These are phyloP conservation scores for Mayetiola destructor DNA, from an alignment of 2,888 invertebrate species.

Conservation along the genomic window DNA sequence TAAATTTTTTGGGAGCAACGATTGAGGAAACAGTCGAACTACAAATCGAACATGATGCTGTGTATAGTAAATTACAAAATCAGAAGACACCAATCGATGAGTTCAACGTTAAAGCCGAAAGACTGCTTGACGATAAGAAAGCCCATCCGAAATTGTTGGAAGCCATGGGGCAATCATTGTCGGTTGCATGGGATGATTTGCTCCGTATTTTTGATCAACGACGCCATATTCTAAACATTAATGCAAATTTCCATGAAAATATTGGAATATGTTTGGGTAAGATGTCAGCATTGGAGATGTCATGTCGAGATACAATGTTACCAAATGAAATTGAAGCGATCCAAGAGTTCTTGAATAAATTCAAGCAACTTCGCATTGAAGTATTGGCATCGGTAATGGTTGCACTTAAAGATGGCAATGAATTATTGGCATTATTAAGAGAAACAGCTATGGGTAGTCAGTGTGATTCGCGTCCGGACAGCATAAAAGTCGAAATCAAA, in stretches of 20 bases:
- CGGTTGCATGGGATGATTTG: conserved; percentile 68
- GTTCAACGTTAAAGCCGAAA: conserved; percentile 73
- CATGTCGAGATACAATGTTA: conserved; percentile 49
- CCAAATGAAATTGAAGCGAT: conserved; percentile 60
- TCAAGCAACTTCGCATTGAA: conserved; percentile 54
- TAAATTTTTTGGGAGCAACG: conserved; percentile 63
- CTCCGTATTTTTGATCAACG: conserved; percentile 62
- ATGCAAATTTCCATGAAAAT: conserved; percentile 61
- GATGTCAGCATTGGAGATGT: conserved; percentile 52
- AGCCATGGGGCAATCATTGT: conserved; percentile 72
- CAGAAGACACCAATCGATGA: conserved; percentile 82
- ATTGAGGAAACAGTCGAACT: conserved; percentile 61
- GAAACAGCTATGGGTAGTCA: conserved; percentile 60
- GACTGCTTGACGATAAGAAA: conserved; percentile 60
- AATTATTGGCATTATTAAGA: conserved; percentile 54
- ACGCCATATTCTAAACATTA: conserved; percentile 59
- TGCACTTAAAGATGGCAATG: conserved; percentile 67
- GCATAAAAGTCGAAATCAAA: conserved; percentile 40
- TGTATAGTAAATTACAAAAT: conserved; percentile 44
- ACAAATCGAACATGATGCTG: conserved; percentile 66
- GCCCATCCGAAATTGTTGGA: conserved; percentile 66
- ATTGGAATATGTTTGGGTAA: conserved; percentile 52
- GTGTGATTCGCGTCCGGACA: conserved; percentile 57
- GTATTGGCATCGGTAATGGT: conserved; percentile 64
- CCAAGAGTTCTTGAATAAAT: conserved; percentile 49